Evolutionary conservation across 2,888 invertebrate genomes (phyloP).

Genomic region (Cyclophora albipunctata): DNA sequence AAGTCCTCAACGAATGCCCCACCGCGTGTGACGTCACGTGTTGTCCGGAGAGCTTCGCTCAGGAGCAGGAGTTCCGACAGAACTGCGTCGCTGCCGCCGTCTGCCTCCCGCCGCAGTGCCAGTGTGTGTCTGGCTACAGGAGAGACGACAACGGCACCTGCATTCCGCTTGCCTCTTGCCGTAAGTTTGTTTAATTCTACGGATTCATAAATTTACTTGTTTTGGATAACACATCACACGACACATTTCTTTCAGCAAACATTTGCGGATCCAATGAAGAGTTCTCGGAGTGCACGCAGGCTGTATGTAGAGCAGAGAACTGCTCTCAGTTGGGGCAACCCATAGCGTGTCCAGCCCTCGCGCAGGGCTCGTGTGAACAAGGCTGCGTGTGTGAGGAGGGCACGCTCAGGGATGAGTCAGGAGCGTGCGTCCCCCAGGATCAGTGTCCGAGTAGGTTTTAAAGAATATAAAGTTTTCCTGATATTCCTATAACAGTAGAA

Average conservation of each 20-base stretch:
- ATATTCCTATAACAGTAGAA: no score
- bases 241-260: conserved; percentile 9
- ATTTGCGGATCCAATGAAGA: conserved; percentile 18
- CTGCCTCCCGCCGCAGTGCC: conserved; percentile 24
- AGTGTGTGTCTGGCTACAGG: conserved; percentile 33
- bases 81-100: no score
- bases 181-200: conserved; percentile 19
- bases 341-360: conserved; percentile 6
- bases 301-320: conserved; percentile 14
- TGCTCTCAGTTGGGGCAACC: conserved; percentile 12
- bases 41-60: no score
- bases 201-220: no score
- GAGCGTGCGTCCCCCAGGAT: conserved; percentile 8
- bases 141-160: conserved; percentile 29
- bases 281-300: conserved; percentile 18
- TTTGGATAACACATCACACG: no score
- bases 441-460: conserved; percentile 1
- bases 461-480: no score
- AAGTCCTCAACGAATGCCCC: no score
- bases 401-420: conserved; percentile 7
- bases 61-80: no score
- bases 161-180: conserved; percentile 35
- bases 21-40: no score
- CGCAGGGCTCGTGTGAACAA: conserved; percentile 1
- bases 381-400: conserved; percentile 16